Conservation (phyloP, 2,113 vertebrate species). For the Bubo blakistoni region DNA sequence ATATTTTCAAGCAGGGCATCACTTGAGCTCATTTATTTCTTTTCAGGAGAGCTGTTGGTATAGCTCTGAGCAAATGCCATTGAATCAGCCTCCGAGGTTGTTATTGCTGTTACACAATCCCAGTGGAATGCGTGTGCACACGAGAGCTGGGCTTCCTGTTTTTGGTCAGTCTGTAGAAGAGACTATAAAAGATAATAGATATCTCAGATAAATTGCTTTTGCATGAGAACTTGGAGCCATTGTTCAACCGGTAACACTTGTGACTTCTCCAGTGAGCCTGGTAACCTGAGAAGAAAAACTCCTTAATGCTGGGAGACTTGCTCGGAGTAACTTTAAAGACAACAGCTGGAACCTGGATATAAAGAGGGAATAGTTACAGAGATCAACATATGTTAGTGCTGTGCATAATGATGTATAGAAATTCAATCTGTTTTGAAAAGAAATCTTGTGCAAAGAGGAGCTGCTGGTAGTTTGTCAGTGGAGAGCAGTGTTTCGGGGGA, state of each 20-base stretch:
- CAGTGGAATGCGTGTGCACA: slow-evolving; percentile 44
- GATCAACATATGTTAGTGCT: background rate
- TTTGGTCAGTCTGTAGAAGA: slow-evolving; percentile 44
- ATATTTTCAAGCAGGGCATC: background rate
- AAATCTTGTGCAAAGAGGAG: background rate
- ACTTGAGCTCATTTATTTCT: background rate
- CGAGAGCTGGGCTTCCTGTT: slow-evolving; percentile 55
- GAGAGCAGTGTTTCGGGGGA: background rate
- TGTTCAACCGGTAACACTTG: slow-evolving; percentile 31
- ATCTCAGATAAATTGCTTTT: slow-evolving; percentile 31
- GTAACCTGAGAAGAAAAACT: slow-evolving; percentile 44
- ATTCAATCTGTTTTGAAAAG: slow-evolving; percentile 11
- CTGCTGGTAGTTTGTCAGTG: background rate
- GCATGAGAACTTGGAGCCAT: background rate
- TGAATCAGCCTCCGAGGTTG: slow-evolving; percentile 27
- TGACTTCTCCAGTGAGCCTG: background rate
- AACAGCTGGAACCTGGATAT: slow-evolving; percentile 34
- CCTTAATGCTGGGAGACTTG: background rate
- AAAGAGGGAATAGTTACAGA: background rate
- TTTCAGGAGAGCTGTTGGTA: background rate
- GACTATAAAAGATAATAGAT: slow-evolving; percentile 21
- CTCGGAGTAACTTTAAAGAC: background rate
- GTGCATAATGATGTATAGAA: background rate
- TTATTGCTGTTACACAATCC: slow-evolving; percentile 63
- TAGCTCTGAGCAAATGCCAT: background rate